Evolutionary conservation across 2,113 vertebrate species (phyloP), one percentile per base, ranked within the genome.

Genomic region (Apaloderma vittatum): DNA sequence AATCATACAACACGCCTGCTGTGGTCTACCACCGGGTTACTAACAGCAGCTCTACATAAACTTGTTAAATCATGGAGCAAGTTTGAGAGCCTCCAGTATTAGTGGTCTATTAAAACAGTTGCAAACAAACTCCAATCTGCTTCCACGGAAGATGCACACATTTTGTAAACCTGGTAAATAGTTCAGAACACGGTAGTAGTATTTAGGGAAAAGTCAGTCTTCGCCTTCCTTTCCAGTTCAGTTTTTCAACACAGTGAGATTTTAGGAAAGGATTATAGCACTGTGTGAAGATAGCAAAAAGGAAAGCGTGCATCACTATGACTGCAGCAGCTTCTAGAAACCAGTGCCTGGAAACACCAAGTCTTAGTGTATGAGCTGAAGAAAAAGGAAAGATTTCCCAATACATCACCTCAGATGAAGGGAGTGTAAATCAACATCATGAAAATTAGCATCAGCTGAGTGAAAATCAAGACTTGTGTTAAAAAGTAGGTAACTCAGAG

Each of bases 241-340:
- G 93, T 77, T 88, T 94, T 88, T 94, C 95, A 93, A 96, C 78
- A 94, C 95, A 96, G 86, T 94, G 95, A 93, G 83, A 88, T 90
- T 90, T 96, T 93, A 81, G 93, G 87, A 93, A 96, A 90, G 78
- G 78, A 76, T 73, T 90, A 93, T 5, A 88, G 86, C 79, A 91
- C 90, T 94, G 90, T 81, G 93, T 94, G 87, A 94, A 90, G 79
- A 93, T 12, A 81, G 90, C 87, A 94, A 81, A 93, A 73, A 90
- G 86, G 95, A 91, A 88, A 94, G 86, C 7, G 43, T 34, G 93
- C 79, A 61, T 94, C 95, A 90, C 75, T 93, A 68, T 15, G 49
- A 86, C 79, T 74, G 90, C n/a, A 73, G 87, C 49, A 85, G 83
- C 79, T 81, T 85, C 74, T 37, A 77, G 70, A 72, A 83, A 87